Evolutionary conservation across 2,113 vertebrate genomes (phyloP), one percentile per base, ranked within the genome.

Genomic region (Nibea albiflora): DNA sequence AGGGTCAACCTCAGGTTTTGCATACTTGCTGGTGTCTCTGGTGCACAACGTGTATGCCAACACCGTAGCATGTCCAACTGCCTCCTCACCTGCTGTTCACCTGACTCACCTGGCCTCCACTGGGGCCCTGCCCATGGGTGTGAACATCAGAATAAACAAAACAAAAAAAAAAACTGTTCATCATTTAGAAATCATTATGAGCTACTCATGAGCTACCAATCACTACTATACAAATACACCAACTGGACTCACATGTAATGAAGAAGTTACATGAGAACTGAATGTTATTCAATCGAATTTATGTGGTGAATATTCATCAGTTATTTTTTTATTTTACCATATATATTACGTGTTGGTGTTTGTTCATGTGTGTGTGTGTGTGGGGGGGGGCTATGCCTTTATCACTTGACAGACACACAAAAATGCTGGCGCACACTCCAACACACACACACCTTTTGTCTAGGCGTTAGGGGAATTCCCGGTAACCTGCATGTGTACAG

Each of bases 1-100:
- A 47, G 19, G 46, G 11, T 64, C 74, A 80, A 90, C 91, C 89
- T 89, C 90, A 91, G 22, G 84, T 90, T 94, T 93, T 94, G 93
- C 93, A 93, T 93, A 93, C 57, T 78, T 76, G 46, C 42, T 44
- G 11, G 9, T 35, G 20, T 44, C 42, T 72, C 70, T 58, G 3
- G 49, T 22, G 47, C 58, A 71, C 44, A 47, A 11, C n/a, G 39
- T 2, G 1, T 61, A 67, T 74, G 62, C 64, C 78, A 78, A 74
- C 66, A 58, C 50, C n/a, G 44, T 1, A 11, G 44, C 68, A 26
- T 72, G 81, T 81, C 81, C 85, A 91, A 87, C 89, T 75, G 89
- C 61, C 84, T 87, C 42, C 60, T 86, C 81, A 89, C 87, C 86
- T 85, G 91, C 78, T 53, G 71, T 64, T 87, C 62, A 49, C 50